Percentiles rank a stretch among this genome's conserved stretches.
Conservation (phyloP, 1,140 invertebrate species). For the Drosophila kikkawai region DNA sequence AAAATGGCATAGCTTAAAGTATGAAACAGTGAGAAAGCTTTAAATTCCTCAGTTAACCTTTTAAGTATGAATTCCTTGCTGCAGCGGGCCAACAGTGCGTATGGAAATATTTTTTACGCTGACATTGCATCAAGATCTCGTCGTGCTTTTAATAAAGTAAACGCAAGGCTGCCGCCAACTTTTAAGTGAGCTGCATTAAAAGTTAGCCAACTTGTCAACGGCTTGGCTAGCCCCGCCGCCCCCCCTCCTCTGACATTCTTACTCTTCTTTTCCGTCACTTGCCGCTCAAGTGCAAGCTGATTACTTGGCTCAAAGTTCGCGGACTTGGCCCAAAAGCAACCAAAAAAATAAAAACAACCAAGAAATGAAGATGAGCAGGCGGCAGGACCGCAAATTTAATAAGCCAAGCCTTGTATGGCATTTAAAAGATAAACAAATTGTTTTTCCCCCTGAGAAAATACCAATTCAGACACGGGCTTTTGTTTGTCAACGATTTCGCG, state of each 20-base stretch:
- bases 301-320: slow-evolving; percentile 61
- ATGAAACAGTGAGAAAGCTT: background rate
- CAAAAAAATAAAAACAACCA: slow-evolving; percentile 4
- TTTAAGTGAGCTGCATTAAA: slow-evolving; percentile 80
- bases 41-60: slow-evolving; percentile 1
- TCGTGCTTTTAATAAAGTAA: slow-evolving; percentile 60
- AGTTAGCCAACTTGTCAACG: slow-evolving; percentile 79
- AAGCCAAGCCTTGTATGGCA: slow-evolving; percentile 36
- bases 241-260: background rate
- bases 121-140: slow-evolving; percentile 55
- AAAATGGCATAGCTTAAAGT: slow-evolving; percentile 55
- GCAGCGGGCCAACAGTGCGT: slow-evolving; percentile 34
- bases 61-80: slow-evolving; percentile 11
- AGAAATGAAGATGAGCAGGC: background rate
- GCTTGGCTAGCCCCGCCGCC: slow-evolving; percentile 31
- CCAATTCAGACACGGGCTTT: slow-evolving; percentile 12
- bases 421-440: slow-evolving; percentile 50
- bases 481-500: slow-evolving; percentile 29
- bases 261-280: slow-evolving; percentile 9
- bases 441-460: slow-evolving; percentile 22
- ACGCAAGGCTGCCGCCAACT: slow-evolving; percentile 53
- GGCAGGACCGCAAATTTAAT: slow-evolving; percentile 52
- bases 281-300: slow-evolving; percentile 54
- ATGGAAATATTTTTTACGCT: slow-evolving; percentile 55
- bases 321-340: slow-evolving; percentile 30